Evolutionary conservation across 35 echinoderm and acorn worm species (phyloP).

Genomic region (Lytechinus pictus): DNA sequence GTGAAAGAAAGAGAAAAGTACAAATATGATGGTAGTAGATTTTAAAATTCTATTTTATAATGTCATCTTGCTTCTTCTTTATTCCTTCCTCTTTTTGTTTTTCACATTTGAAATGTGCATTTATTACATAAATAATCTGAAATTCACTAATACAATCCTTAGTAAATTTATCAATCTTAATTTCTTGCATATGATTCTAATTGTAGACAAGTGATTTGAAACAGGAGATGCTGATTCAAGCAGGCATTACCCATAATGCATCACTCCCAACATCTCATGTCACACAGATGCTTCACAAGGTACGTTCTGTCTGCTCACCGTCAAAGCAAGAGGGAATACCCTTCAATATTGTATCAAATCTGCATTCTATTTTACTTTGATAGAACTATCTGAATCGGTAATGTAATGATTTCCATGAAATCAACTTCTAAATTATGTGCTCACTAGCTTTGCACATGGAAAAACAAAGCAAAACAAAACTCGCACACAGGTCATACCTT

Average conservation of each 20-base stretch:
- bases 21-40: too few relatives aligned
- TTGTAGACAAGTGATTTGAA: conserved; percentile 79
- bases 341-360: too few relatives aligned
- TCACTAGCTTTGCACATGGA: too few relatives aligned
- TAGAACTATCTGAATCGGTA: too few relatives aligned
- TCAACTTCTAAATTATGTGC: too few relatives aligned
- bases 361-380: too few relatives aligned
- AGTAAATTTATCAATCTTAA: too few relatives aligned
- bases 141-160: too few relatives aligned
- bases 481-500: neutral
- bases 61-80: neutral
- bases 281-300: conserved; percentile 62
- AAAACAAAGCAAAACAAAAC: too few relatives aligned
- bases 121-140: too few relatives aligned
- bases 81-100: neutral
- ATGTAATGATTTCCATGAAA: too few relatives aligned
- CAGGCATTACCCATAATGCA: conserved; percentile 66
- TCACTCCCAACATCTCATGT: conserved; percentile 45
- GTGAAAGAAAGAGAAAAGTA: neutral
- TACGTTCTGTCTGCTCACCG: neutral
- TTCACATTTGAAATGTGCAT: neutral
- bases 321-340: neutral
- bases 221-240: conserved; percentile 71
- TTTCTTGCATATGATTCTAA: neutral
- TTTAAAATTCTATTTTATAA: neutral